Evolutionary conservation across 2,888 invertebrate species (phyloP).

Genomic region (Zhuqinia jingwanae): DNA sequence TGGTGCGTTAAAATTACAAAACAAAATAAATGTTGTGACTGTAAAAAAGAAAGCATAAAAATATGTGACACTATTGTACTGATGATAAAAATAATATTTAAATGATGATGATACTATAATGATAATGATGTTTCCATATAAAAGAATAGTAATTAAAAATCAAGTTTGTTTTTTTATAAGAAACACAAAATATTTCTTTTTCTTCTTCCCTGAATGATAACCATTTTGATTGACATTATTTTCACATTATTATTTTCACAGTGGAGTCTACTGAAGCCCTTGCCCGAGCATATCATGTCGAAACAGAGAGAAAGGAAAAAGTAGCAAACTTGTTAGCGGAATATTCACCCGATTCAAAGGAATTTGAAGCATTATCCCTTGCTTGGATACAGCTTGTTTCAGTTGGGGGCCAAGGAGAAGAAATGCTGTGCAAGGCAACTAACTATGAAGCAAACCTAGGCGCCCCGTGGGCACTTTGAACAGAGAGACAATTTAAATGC

Average conservation of each 20-base stretch:
- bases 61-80: too few species aligned
- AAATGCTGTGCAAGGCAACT: slow-evolving; percentile 67
- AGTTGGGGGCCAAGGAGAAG: slow-evolving; percentile 62
- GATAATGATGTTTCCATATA: too few species aligned
- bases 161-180: slow-evolving; percentile 41
- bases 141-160: too few species aligned
- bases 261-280: slow-evolving; percentile 73
- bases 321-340: slow-evolving; percentile 70
- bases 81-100: too few species aligned
- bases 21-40: too few species aligned
- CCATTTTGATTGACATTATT: slow-evolving; percentile 35
- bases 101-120: too few species aligned
- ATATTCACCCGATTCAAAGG: slow-evolving; percentile 66
- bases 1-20: too few species aligned
- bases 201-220: neutral
- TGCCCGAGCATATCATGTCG: slow-evolving; percentile 69
- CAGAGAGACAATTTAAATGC: neutral
- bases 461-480: slow-evolving; percentile 65
- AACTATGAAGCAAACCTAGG: slow-evolving; percentile 72
- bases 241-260: slow-evolving; percentile 62
- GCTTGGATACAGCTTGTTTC: slow-evolving; percentile 74
- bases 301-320: slow-evolving; percentile 74
- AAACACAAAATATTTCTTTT: slow-evolving; percentile 11
- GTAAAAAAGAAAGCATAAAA: too few species aligned
- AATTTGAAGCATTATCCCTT: slow-evolving; percentile 68